Conservation (phyloP, 2,888 invertebrate species). For the Andrena marginata region DNA sequence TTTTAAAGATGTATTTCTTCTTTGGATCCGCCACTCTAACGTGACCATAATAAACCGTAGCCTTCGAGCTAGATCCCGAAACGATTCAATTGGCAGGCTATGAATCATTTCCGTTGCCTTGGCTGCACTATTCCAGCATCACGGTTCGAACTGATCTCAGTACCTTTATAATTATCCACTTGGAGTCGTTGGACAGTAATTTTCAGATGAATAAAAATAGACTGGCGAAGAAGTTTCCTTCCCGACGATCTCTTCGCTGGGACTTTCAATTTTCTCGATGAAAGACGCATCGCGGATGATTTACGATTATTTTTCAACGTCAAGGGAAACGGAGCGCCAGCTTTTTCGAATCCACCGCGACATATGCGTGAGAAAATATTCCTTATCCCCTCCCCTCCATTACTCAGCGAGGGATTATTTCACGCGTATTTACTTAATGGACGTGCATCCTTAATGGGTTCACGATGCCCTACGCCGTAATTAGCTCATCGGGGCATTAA, state of each 20-base stretch:
- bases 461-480: constrained; percentile 27
- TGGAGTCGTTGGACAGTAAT: too few species aligned
- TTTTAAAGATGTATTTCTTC: constrained; percentile 51
- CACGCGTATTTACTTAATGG: constrained; percentile 33
- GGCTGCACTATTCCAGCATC: not conserved
- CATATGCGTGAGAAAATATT: constrained; percentile 20
- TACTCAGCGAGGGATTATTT: constrained; percentile 42
- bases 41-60: constrained; percentile 48
- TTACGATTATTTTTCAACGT: not conserved
- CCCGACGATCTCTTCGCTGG: not conserved
- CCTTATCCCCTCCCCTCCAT: not conserved
- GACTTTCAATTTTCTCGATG: not conserved
- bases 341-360: not conserved
- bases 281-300: not conserved
- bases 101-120: constrained; percentile 35
- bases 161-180: not conserved
- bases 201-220: too few species aligned
- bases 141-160: not conserved
- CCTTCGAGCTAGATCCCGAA: constrained; percentile 47
- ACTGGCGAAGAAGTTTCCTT: too few species aligned
- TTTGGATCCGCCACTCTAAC: constrained; percentile 28
- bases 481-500: constrained; percentile 30
- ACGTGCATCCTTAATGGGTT: constrained; percentile 30
- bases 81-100: constrained; percentile 16
- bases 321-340: not conserved